Conservation (phyloP, 2,888 invertebrate genomes). For the Philereme vetulata region DNA sequence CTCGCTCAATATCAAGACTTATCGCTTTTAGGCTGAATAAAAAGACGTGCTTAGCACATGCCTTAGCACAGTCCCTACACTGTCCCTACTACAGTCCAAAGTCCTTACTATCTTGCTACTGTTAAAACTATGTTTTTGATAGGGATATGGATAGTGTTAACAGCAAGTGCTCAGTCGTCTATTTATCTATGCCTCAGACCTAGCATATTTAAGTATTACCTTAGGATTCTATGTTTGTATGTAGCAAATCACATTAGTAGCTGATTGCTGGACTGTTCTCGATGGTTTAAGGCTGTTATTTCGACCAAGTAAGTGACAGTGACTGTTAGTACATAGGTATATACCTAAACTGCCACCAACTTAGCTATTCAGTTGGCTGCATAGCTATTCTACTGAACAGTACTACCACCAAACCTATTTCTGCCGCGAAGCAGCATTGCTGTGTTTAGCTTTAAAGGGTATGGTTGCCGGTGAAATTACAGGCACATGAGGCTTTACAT, state of each 20-base stretch:
- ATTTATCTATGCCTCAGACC: conserved; percentile 45
- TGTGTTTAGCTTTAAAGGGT: too few species aligned
- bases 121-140: background rate
- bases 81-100: background rate
- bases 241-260: conserved; percentile 75
- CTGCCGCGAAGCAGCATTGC: too few species aligned
- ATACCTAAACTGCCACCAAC: conserved; percentile 36
- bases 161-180: conserved; percentile 18
- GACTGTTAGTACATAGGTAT: conserved; percentile 56
- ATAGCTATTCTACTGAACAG: too few species aligned
- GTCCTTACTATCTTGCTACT: background rate
- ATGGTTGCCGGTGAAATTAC: too few species aligned
- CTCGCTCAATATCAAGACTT: conserved; percentile 83
- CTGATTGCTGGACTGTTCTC: conserved; percentile 73
- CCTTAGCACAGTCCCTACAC: too few species aligned
- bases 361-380: too few species aligned
- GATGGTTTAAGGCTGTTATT: conserved; percentile 74
- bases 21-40: conserved; percentile 60
- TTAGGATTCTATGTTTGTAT: conserved; percentile 71
- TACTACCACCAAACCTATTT: too few species aligned
- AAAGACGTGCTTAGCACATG: conserved; percentile 21
- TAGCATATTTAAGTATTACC: conserved; percentile 77
- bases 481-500: too few species aligned
- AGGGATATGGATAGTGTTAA: conserved; percentile 1
- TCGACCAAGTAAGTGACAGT: conserved; percentile 71